Conservation (phyloP, 1,140 invertebrate genomes). For the Planococcus citri region DNA sequence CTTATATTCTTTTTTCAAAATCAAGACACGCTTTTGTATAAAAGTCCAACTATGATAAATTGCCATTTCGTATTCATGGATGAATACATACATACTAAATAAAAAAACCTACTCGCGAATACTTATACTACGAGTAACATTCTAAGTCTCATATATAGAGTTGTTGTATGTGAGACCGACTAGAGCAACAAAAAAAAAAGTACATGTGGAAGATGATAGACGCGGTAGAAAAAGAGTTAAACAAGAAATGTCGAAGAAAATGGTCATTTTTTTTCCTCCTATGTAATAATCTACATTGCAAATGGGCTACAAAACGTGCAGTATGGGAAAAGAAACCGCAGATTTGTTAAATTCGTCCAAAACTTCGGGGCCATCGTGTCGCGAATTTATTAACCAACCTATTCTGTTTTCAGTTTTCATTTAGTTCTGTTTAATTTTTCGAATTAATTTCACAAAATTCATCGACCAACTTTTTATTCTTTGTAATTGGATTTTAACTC, state of each 20-base stretch:
- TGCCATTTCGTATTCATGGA: conserved; percentile 13
- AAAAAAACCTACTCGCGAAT: background rate
- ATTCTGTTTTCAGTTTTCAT: no score
- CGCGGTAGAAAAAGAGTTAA: no score
- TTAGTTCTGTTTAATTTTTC: background rate
- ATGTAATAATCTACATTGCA: conserved; percentile 7
- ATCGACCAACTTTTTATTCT: background rate
- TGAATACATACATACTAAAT: conserved; percentile 11
- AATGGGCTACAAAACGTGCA: no score
- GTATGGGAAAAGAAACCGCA: no score
- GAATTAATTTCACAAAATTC: background rate
- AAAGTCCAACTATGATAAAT: conserved; percentile 16
- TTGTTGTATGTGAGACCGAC: no score
- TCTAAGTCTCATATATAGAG: no score
- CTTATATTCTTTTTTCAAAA: conserved; percentile 12
- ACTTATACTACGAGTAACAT: no score
- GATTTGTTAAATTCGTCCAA: background rate
- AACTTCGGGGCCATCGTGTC: background rate
- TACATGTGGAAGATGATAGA: no score
- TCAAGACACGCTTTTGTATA: conserved; percentile 15
- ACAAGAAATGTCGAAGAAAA: background rate
- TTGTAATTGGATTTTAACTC: background rate
- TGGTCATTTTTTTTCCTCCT: conserved; percentile 7
- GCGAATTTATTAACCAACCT: conserved; percentile 1
- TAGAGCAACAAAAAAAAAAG: no score